A percentile compares a stretch with the other conserved stretches of the same genome.
phyloP scores from a whole-genome alignment of 2,888 invertebrate species.

The Isoperla grammatica region DNA sequence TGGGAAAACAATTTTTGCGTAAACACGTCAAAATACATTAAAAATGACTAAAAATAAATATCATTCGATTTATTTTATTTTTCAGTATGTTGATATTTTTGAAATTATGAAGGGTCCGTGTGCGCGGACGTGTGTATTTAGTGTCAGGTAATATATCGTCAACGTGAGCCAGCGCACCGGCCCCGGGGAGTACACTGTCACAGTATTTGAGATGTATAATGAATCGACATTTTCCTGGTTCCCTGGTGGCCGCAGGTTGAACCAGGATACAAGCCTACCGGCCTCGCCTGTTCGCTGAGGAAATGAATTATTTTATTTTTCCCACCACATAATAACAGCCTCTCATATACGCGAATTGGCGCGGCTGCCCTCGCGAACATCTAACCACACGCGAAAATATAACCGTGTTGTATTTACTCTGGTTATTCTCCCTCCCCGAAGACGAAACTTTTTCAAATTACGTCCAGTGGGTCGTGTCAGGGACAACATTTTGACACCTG shows the following conservation, averaged over 20 bases:
- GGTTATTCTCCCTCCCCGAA: too few relatives aligned
- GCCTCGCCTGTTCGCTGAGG: neutral
- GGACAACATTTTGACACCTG: too few relatives aligned
- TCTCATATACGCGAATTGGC: too few relatives aligned
- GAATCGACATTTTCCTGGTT: conserved; percentile 26
- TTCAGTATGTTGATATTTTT: conserved; percentile 10
- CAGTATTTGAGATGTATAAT: conserved; percentile 27
- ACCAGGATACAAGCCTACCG: neutral
- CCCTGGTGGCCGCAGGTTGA: conserved; percentile 9
- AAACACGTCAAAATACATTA: conserved; percentile 8
- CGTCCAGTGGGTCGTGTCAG: too few relatives aligned
- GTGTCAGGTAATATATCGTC: conserved; percentile 15
- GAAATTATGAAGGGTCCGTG: conserved; percentile 9
- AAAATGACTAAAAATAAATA: conserved; percentile 5
- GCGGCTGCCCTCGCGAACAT: too few relatives aligned
- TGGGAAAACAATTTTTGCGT: neutral
- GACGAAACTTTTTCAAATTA: too few relatives aligned
- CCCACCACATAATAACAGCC: too few relatives aligned
- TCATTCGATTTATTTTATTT: conserved; percentile 4
- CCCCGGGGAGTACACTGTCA: conserved; percentile 22
- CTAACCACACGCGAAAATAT: too few relatives aligned
- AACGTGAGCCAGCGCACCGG: conserved; percentile 3
- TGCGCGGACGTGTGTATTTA: neutral
- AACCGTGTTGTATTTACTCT: too few relatives aligned
- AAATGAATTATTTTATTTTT: too few relatives aligned